These are phyloP conservation scores for Thamnophis elegans DNA, from an alignment of 2,797 vertebrate species.

Conservation along the genomic window DNA sequence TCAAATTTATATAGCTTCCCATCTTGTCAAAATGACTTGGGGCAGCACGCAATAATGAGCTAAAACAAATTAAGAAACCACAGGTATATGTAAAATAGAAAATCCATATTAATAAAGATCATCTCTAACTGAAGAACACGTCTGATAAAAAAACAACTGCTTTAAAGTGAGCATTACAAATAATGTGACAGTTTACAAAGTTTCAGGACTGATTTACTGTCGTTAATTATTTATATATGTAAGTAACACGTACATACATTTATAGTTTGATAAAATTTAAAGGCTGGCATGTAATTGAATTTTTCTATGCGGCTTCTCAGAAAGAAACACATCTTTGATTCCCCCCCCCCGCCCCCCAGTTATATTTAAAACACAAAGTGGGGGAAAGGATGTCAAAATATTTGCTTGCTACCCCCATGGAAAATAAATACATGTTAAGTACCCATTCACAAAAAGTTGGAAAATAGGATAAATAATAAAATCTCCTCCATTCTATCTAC, in stretches of 20 bases:
- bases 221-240: neutral
- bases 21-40: neutral
- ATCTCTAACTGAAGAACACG: neutral
- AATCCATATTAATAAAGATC: neutral
- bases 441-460: neutral
- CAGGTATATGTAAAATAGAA: neutral
- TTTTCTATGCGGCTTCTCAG: neutral
- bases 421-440: neutral
- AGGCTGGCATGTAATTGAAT: neutral
- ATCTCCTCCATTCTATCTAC: neutral
- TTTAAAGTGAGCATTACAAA: neutral
- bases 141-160: neutral
- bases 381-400: neutral
- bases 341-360: rapidly evolving
- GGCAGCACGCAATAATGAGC: neutral
- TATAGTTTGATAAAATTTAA: neutral
- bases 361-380: neutral
- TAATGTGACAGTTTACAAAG: neutral
- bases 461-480: neutral
- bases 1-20: neutral
- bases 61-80: neutral
- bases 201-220: neutral
- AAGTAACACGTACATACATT: neutral
- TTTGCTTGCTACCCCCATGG: neutral
- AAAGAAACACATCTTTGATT: neutral